phyloP scores from a whole-genome alignment of 2,888 invertebrate genomes.

The Aphidius colemani region DNA sequence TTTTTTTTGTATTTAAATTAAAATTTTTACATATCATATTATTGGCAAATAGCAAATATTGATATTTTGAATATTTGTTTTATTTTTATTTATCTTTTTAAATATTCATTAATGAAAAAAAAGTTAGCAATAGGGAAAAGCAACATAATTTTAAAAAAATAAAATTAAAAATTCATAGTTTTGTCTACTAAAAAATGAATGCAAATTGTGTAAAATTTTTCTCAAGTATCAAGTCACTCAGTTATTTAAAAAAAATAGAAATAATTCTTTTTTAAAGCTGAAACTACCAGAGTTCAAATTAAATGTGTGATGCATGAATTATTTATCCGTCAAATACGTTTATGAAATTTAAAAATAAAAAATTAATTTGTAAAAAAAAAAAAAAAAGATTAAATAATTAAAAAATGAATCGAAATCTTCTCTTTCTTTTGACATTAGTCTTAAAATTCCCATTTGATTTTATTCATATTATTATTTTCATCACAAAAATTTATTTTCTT shows the following conservation, averaged over 20 bases:
- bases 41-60: neutral
- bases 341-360: neutral
- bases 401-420: neutral
- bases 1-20: neutral
- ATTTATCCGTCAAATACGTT: slow-evolving; percentile 2
- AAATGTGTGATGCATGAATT: neutral
- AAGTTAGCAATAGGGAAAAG: too few species aligned
- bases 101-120: neutral
- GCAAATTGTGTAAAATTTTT: neutral
- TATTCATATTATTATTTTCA: slow-evolving; percentile 5
- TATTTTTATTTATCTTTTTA: neutral
- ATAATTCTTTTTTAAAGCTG: slow-evolving; percentile 6
- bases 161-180: slow-evolving; percentile 29
- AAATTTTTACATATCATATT: too few species aligned
- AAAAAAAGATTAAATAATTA: neutral
- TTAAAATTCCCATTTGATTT: slow-evolving; percentile 11
- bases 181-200: slow-evolving; percentile 2
- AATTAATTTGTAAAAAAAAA: neutral
- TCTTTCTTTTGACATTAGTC: slow-evolving; percentile 15
- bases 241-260: neutral
- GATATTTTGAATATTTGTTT: neutral
- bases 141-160: too few species aligned
- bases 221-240: neutral
- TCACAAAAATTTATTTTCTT: neutral
- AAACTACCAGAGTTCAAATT: neutral